Evolutionary conservation across 2,113 vertebrate species (phyloP).

Genomic region (Pan paniscus): DNA sequence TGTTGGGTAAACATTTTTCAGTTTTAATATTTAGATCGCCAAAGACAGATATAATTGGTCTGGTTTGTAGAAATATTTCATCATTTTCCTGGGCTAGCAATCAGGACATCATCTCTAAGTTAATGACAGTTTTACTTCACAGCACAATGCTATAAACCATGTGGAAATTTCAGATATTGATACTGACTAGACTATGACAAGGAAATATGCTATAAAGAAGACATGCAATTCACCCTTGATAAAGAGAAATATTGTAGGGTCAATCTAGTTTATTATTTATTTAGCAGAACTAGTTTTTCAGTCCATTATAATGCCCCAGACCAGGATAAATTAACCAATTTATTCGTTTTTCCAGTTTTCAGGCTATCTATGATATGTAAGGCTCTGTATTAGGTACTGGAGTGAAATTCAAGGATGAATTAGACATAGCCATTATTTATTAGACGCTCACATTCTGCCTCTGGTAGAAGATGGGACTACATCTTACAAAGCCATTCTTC

Average conservation of each 20-base stretch:
- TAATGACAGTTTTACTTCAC: neutral
- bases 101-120: neutral
- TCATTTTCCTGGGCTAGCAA: constrained; percentile 4
- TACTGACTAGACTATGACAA: neutral
- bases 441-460: neutral
- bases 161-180: neutral
- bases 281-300: neutral
- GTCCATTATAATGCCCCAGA: neutral
- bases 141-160: neutral
- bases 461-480: neutral
- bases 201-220: neutral
- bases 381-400: neutral
- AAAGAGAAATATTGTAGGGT: neutral
- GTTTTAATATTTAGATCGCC: constrained; percentile 5
- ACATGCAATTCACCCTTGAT: neutral
- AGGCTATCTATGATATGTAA: neutral
- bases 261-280: neutral
- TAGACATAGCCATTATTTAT: neutral
- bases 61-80: neutral
- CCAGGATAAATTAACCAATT: neutral
- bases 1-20: constrained; percentile 45
- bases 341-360: neutral
- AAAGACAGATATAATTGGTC: neutral
- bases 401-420: neutral
- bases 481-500: neutral